These are phyloP conservation scores for Machaerirhynchus nigripectus DNA, from an alignment of 2,113 vertebrate genomes.

Conservation along the genomic window DNA sequence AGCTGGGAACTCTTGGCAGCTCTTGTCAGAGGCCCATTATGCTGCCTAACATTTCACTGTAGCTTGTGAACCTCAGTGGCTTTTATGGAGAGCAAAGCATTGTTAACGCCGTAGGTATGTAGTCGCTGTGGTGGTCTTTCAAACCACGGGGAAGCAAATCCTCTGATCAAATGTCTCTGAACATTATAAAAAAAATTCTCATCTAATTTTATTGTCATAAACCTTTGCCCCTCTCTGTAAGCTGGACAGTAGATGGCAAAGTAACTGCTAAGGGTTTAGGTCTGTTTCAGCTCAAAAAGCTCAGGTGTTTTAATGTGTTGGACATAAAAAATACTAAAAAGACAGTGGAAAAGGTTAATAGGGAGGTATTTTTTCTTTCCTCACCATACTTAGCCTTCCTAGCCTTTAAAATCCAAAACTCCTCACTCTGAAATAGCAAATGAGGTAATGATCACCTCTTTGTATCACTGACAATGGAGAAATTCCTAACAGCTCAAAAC, in stretches of 20 bases:
- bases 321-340: background rate
- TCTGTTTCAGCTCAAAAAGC: background rate
- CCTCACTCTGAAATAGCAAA: background rate
- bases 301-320: background rate
- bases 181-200: background rate
- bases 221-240: background rate
- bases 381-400: background rate
- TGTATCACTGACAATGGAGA: background rate
- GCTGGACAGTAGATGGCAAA: background rate
- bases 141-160: background rate
- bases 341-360: background rate
- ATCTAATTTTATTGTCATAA: background rate
- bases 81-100: background rate
- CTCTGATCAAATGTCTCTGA: background rate
- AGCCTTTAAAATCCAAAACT: background rate
- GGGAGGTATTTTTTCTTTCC: background rate
- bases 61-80: background rate
- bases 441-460: background rate
- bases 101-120: background rate
- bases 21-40: constrained; percentile 8
- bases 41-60: background rate
- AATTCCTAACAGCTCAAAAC: background rate
- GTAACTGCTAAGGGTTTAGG: background rate
- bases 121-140: background rate
- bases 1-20: background rate